Percentiles rank a stretch among this genome's conserved stretches.
phyloP scores from a whole-genome alignment of 2,797 vertebrate genomes.

The Tarsius wallacei region DNA sequence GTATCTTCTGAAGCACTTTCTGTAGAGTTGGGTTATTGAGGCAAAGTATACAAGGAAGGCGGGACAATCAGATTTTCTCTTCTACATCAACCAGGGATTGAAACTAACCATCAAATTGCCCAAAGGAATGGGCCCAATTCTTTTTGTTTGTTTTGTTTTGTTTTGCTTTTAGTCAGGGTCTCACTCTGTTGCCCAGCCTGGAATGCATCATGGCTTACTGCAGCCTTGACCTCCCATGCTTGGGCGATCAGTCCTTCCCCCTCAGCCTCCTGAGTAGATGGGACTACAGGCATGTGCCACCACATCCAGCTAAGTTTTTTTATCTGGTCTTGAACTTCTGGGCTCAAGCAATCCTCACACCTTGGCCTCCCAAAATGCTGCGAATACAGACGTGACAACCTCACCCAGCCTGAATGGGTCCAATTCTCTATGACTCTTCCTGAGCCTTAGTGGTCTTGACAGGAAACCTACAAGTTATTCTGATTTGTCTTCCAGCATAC shows the following conservation, averaged over 20 bases:
- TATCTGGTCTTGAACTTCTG: too few relatives aligned
- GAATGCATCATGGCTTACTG: too few relatives aligned
- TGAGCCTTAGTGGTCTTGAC: constrained; percentile 67
- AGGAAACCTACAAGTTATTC: background rate
- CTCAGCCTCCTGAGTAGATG: too few relatives aligned
- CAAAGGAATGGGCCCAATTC: background rate
- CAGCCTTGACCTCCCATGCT: too few relatives aligned
- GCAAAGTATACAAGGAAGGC: background rate
- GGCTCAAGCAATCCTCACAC: too few relatives aligned
- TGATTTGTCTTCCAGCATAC: background rate
- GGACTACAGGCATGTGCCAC: too few relatives aligned
- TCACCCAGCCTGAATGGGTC: background rate
- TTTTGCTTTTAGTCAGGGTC: too few relatives aligned
- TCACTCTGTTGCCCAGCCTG: too few relatives aligned
- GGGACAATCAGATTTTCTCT: background rate
- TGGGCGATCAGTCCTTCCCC: too few relatives aligned
- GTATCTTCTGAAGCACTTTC: background rate
- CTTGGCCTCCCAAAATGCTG: too few relatives aligned
- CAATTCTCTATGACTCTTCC: constrained; percentile 55
- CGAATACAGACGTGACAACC: too few relatives aligned
- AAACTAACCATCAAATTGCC: background rate
- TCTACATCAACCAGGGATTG: background rate
- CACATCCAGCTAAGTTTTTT: too few relatives aligned
- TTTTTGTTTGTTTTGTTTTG: background rate
- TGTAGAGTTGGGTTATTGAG: background rate